These are phyloP conservation scores for Lophura nycthemera DNA, from an alignment of 2,113 vertebrate species.

Conservation along the genomic window DNA sequence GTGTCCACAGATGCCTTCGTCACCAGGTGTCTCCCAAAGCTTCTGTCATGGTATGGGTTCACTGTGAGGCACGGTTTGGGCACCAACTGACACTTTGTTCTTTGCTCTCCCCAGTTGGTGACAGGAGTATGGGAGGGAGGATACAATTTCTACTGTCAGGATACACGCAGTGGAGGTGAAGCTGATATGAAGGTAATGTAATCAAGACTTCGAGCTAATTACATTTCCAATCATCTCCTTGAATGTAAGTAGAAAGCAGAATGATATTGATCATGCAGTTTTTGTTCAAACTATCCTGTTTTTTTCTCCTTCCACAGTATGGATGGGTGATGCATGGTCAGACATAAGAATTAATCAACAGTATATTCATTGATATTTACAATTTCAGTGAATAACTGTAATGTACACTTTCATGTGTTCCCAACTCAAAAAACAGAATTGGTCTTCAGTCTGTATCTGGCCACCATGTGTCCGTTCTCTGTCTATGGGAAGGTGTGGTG, in stretches of 20 bases:
- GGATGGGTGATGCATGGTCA: not conserved
- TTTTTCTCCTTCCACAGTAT: not conserved
- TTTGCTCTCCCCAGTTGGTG: conserved; percentile 81
- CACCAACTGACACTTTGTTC: not conserved
- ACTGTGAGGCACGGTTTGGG: not conserved
- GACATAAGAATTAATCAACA: not conserved
- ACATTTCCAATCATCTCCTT: not conserved
- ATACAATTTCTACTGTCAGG: conserved; percentile 95
- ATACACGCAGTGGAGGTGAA: conserved; percentile 87
- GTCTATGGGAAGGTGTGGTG: not conserved
- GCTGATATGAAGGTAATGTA: conserved; percentile 88
- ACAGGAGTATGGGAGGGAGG: conserved; percentile 85
- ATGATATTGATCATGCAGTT: not conserved
- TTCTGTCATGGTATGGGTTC: not conserved
- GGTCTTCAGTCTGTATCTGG: not conserved
- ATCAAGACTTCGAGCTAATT: not conserved
- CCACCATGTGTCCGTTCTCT: not conserved
- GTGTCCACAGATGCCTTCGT: not conserved
- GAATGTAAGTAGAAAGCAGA: not conserved
- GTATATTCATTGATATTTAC: not conserved
- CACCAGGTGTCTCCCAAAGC: not conserved
- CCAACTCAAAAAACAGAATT: not conserved
- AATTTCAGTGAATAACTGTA: not conserved
- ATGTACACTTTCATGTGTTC: not conserved
- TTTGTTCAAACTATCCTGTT: not conserved